Evolutionary conservation across 2,888 invertebrate species (phyloP).

Genomic region (Heteromyza rotundicornis): DNA sequence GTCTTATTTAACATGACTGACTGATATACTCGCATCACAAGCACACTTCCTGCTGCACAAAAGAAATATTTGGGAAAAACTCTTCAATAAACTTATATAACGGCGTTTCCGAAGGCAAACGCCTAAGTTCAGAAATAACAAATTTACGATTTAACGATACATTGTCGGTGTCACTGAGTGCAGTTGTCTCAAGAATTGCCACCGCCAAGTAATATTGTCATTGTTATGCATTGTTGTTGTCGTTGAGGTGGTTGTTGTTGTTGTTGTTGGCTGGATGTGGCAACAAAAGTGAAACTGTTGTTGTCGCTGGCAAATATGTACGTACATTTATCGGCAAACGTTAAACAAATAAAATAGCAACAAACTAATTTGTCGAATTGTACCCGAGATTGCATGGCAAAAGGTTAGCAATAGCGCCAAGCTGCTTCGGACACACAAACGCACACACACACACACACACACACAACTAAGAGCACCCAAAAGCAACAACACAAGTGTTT

Average conservation of each 20-base stretch:
- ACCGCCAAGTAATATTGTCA: constrained; percentile 14
- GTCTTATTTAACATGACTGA: no score
- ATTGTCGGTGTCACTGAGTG: constrained; percentile 18
- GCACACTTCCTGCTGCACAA: no score
- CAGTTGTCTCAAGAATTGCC: constrained; percentile 22
- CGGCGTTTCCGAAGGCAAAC: no score
- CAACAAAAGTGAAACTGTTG: constrained; percentile 32
- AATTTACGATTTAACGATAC: constrained; percentile 16
- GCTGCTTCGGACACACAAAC: no score
- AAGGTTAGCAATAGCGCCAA: constrained; percentile 23
- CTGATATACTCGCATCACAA: no score
- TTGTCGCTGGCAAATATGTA: constrained; percentile 19
- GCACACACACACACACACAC: no score
- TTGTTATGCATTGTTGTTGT: constrained; percentile 27
- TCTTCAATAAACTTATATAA: no score
- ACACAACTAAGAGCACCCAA: not conserved
- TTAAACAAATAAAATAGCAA: constrained; percentile 24
- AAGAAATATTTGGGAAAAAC: no score
- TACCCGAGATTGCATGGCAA: constrained; percentile 16
- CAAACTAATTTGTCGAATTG: constrained; percentile 24
- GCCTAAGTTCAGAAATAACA: no score
- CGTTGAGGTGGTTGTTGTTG: no score
- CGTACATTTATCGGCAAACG: no score
- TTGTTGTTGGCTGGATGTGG: no score
- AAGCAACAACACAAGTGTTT: not conserved